Evolutionary conservation across 1,140 invertebrate species (phyloP), one percentile per base, ranked within the genome.

Genomic region (Cyphomyrmex costatus): DNA sequence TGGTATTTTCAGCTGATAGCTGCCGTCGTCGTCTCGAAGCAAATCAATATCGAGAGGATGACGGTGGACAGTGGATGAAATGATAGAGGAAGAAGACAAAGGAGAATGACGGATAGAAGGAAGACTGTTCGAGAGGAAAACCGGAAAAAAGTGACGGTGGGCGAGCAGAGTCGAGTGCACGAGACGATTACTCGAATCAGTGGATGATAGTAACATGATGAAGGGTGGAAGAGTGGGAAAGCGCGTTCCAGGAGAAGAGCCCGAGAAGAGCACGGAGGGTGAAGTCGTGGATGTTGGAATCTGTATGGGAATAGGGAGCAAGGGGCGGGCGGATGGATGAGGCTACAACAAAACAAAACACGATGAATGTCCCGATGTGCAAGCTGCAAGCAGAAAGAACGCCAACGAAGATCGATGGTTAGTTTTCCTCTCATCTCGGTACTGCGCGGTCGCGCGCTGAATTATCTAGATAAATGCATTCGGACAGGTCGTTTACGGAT

Each of bases 261-360:
- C 88, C 79, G 77, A 71, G 77, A 84, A 90, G 86, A 88, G 51
- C 46, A 60, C 74, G 61, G 82, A 88, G 82, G 83, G 86, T 85
- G 84, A 87, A 85, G 77, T 80, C 88, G 90, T 78, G 87, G 88
- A 92, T 87, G 91, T 76, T 87, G 90, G 90, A 88, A 91, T 79
- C 68, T 88, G 68, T 87, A 87, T n/a, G 74, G 86, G 79, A 65
- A 82, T 83, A 16, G 89, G 87, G 88, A 71, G 61, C n/a, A 49
- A 66, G 79, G 88, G 65, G 84, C 61, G 83, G 33, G 33, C 46
- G 74, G 36, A 27, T 89, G 92, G 94, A 92, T 94, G 91, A 93
- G 94, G 94, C 94, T 95, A 95, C 94, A 95, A 95, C 93, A 95
- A 95, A 94, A 95, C 94, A 94, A 95, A 95, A 95, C 94, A 95